Evolutionary conservation across 2,797 vertebrate species (phyloP).

Genomic region (Manis pentadactyla): DNA sequence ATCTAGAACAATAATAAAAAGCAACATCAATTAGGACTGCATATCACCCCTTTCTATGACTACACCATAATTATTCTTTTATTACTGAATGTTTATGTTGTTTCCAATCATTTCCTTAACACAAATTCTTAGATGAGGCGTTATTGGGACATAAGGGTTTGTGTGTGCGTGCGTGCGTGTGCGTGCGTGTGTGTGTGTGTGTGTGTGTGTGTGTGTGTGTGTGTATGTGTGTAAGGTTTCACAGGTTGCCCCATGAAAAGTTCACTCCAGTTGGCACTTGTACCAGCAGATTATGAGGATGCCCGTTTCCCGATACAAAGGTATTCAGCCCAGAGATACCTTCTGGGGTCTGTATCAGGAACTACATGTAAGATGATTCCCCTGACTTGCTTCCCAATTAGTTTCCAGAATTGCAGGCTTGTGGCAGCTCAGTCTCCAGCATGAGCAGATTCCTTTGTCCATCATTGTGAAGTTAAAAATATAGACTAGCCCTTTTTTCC

Average conservation of each 20-base stretch:
- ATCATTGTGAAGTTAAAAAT: not conserved
- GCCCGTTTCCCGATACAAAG: not conserved
- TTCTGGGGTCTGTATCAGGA: not conserved
- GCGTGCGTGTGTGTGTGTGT: not conserved
- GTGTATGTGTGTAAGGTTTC: not conserved
- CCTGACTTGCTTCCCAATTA: not conserved
- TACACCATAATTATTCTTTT: constrained; percentile 6
- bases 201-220: not conserved
- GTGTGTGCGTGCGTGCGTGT: too few relatives aligned
- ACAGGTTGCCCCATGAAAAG: not conserved
- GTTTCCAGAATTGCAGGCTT: not conserved
- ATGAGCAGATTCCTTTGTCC: not conserved
- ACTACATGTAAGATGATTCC: not conserved
- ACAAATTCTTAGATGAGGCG: not conserved
- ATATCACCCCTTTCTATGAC: not conserved
- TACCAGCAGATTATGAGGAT: not conserved
- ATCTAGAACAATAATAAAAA: not conserved
- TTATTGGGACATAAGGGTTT: not conserved
- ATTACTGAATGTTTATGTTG: not conserved
- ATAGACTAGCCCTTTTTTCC: not conserved
- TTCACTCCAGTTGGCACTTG: not conserved
- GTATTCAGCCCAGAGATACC: not conserved
- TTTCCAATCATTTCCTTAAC: not conserved
- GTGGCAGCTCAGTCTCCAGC: not conserved
- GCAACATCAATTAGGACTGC: not conserved